phyloP scores from a whole-genome alignment of 1,140 invertebrate species.

The Scaptodrosophila lebanonensis region DNA sequence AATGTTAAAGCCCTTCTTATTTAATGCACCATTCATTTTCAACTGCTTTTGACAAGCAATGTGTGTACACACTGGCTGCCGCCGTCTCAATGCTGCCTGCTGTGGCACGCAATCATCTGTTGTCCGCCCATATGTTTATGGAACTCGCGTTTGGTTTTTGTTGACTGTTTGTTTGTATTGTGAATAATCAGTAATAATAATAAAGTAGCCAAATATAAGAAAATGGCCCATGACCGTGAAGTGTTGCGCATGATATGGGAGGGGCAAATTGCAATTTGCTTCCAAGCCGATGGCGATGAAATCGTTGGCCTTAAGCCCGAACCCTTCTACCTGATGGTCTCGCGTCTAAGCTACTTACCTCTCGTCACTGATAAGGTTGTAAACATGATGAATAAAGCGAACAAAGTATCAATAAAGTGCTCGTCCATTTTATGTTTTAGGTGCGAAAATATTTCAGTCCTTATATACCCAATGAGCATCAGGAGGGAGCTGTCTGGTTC shows the following conservation, averaged over 20 bases:
- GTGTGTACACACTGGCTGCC: no score
- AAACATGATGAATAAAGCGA: neutral
- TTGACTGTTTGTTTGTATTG: no score
- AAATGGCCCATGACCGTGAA: conserved; percentile 94
- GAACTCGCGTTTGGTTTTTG: no score
- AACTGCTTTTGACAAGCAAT: no score
- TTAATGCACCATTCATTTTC: no score
- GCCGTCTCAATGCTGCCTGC: no score
- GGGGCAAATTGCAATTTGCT: conserved; percentile 94
- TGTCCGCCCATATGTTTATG: no score
- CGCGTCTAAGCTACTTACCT: conserved; percentile 96
- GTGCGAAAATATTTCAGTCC: conserved; percentile 93
- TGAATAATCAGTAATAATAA: no score
- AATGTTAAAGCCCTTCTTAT: no score
- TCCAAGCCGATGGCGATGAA: conserved; percentile 92
- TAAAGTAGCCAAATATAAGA: conserved; percentile 18
- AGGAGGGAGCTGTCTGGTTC: conserved; percentile 95
- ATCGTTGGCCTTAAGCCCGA: conserved; percentile 92
- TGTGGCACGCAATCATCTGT: no score
- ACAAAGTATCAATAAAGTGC: neutral
- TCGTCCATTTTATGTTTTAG: conserved; percentile 77
- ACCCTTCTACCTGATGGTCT: conserved; percentile 96
- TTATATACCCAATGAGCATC: conserved; percentile 88
- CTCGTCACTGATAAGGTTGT: conserved; percentile 94
- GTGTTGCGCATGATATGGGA: conserved; percentile 96